These are phyloP conservation scores for Enteromius mattozi DNA, from an alignment of 2,797 vertebrate genomes.

Conservation along the genomic window DNA sequence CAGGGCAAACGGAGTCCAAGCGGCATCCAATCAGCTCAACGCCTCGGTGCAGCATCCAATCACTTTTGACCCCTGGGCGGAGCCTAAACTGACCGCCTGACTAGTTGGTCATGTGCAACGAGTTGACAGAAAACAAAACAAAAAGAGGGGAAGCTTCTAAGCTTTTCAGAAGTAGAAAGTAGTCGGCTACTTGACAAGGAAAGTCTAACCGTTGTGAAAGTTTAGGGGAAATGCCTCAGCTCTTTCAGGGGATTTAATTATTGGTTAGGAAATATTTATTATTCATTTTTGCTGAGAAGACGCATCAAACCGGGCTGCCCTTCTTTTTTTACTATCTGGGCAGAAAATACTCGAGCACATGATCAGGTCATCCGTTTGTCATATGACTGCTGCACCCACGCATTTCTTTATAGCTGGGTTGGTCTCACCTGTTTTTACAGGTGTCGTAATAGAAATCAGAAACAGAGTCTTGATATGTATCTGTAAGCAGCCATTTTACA, in stretches of 20 bases:
- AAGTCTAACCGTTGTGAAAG: background rate
- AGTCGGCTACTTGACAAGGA: background rate
- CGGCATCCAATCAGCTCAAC: slow-evolving; percentile 1
- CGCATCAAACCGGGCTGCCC: background rate
- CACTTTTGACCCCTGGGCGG: background rate
- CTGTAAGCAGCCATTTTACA: background rate
- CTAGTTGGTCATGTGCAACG: slow-evolving; percentile 10
- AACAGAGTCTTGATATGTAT: background rate
- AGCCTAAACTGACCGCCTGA: background rate
- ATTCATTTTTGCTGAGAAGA: background rate
- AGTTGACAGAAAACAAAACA: slow-evolving; percentile 19
- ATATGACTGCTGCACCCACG: slow-evolving; percentile 19
- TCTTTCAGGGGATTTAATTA: background rate
- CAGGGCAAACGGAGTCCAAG: background rate
- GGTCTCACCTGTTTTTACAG: slow-evolving; percentile 4
- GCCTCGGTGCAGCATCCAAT: background rate
- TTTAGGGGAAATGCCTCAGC: background rate
- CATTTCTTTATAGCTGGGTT: background rate
- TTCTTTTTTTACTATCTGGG: background rate
- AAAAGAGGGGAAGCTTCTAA: background rate
- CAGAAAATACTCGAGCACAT: background rate
- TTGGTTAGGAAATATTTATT: background rate
- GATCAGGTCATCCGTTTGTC: slow-evolving; percentile 13
- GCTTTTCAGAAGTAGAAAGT: background rate
- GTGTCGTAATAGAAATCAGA: background rate